Evolutionary conservation across 2,888 invertebrate species (phyloP), one percentile per base, ranked within the genome.

Genomic region (Nomada ferruginata): DNA sequence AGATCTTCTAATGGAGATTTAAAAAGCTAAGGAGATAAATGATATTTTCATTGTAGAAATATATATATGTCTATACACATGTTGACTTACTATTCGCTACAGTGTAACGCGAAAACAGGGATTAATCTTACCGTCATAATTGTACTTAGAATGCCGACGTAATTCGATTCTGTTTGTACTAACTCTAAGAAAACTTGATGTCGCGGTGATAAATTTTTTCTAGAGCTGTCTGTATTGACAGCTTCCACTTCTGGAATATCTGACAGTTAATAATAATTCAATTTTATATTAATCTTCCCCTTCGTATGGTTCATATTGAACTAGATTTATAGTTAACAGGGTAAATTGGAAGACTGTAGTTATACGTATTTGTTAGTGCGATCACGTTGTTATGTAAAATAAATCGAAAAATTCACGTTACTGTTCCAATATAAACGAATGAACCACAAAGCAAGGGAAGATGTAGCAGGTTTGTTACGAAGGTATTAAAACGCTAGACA

Each of bases 111-210:
- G 42, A 18, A 52, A 57, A 11, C 11, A 20, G 11, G 47, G 23
- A 59, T 20, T 18, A n/a, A 52, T 60, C 95, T 94, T 94, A 98
- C 99, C 94, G 96, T 97, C 92, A 98, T 96, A 91, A 99, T 98
- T 55, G 98, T 98, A 90, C 97, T 96, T 89, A 99, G 95, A 92
- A 99, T 98, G 82, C 97, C 97, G 80, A 99, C 98, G 94, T 99
- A 99, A 95, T 99, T 99, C 79, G 97, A 97, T 94, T 99, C 99
- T 0, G 99, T 99, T 94, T 98, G 98, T 84, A 98, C 96, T 90
- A 99, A 95, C 94, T 99, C 99, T 94, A 97, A 96, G 93, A 97
- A 97, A 68, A 97, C 97, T 94, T 97, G 97, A 91, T 97, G 97
- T 70, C 98, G 95, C 3, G 97, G 96, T 60, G 97, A 96, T 93